Conservation (phyloP, 1,140 invertebrate genomes). For the Saccostrea cuccullata region DNA sequence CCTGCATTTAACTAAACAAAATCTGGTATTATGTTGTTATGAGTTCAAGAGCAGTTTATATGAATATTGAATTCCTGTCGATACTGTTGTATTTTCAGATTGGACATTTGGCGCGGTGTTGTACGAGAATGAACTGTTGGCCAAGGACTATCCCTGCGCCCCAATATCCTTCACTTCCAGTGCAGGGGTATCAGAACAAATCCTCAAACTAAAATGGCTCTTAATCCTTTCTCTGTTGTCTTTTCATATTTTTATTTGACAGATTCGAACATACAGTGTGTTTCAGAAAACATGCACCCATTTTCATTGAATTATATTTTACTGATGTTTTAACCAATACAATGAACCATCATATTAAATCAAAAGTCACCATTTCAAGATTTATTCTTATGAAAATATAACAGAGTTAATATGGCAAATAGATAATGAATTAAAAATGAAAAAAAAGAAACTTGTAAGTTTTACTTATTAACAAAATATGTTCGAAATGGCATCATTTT, state of each 20-base stretch:
- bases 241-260: background rate
- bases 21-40: background rate
- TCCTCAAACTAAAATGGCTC: background rate
- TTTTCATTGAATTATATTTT: no score
- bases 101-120: constrained; percentile 65
- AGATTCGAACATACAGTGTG: background rate
- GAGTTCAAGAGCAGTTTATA: background rate
- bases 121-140: constrained; percentile 43
- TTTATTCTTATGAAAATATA: no score
- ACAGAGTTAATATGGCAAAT: no score
- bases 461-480: no score
- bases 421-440: no score
- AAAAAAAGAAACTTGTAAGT: no score
- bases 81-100: constrained; percentile 48
- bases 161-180: background rate
- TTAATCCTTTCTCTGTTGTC: background rate
- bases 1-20: background rate
- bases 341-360: no score
- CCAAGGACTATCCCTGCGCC: constrained; percentile 9
- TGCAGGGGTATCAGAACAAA: background rate
- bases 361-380: no score
- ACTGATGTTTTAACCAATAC: no score
- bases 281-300: no score
- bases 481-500: no score
- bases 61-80: background rate